These are phyloP conservation scores for Dasypolia templi DNA, from an alignment of 2,888 invertebrate genomes.

Conservation along the genomic window DNA sequence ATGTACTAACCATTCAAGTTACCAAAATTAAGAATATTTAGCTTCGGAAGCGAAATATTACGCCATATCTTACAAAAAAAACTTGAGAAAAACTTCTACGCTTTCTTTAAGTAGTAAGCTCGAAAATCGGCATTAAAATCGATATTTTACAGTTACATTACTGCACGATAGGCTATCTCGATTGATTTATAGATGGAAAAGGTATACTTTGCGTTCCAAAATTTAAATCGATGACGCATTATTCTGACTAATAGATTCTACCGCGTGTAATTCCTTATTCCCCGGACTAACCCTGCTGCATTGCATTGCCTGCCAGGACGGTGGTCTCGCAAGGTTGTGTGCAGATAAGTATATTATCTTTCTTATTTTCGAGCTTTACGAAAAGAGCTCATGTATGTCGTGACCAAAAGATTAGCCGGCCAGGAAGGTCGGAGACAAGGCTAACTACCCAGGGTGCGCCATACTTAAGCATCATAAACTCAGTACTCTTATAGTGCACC, in stretches of 20 bases:
- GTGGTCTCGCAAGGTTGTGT: too few species aligned
- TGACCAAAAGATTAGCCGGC: not conserved
- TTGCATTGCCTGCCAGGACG: too few species aligned
- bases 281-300: too few species aligned
- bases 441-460: not conserved
- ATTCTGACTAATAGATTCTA: too few species aligned
- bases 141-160: conserved; percentile 29
- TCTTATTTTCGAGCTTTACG: not conserved
- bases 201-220: conserved; percentile 3
- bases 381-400: not conserved
- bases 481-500: not conserved
- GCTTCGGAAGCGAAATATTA: conserved; percentile 21
- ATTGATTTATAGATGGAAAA: conserved; percentile 11
- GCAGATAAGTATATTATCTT: not conserved
- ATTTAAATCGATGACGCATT: conserved; percentile 16
- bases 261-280: too few species aligned
- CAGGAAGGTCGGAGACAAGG: not conserved
- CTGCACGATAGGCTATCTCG: not conserved
- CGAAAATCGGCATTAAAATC: conserved; percentile 22
- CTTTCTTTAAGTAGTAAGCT: conserved; percentile 37
- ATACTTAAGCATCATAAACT: not conserved
- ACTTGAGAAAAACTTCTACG: conserved; percentile 16
- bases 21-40: conserved; percentile 1
- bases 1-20: not conserved
- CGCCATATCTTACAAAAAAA: not conserved